Base-by-base conservation (phyloP, 2,888 invertebrate species). In the Mamestra brassicae region DNA sequence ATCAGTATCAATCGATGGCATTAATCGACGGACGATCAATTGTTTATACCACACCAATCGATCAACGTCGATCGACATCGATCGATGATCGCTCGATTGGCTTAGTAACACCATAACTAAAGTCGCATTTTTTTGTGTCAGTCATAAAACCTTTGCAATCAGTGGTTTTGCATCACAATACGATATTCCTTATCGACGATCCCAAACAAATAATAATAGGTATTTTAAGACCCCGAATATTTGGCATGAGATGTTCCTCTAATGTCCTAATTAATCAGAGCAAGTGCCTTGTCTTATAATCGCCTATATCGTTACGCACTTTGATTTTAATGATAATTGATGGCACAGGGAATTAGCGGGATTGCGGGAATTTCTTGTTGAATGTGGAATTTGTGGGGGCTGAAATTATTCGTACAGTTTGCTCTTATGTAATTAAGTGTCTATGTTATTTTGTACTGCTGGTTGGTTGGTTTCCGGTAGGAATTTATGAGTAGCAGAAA, bases 301-400 rank as follows among this genome's bases (percentile, higher is more conserved):
- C 80, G 74, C 78, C 80, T 77, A 78, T 81, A 86, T 83, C 85
- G 72, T 86, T 80, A 87, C 78, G 73, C 84, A 74, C 85, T 86
- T 81, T 87, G 88, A 84, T 87, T 88, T 73, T 78, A 78, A 74
- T 64, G 72, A 72, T 86, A 86, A 87, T 87, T 87, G 84, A 87
- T 87, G 82, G 76, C 72, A 54, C 6, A 5, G 52, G 36, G 52
- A 77, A 75, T 85, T 78, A 80, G 65, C 36, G 57, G 69, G 68
- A 45, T 60, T 61, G 57, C 50, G 34, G 10, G 45, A 67, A 70
- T 57, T 73, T 70, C 63, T 55, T 63, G 74, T 62, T 63, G 45
- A 57, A 57, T 50, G 15, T 61, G 62, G n/a, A 67, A 66, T 73
- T 57, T 62, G 58, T 34, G 50, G 58, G 36, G 26, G n/a, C 26